A percentile compares a stretch with the other conserved stretches of the same genome.
Evolutionary conservation across 2,888 invertebrate species (phyloP).

Genomic region (Hirtodrosophila histrioides): DNA sequence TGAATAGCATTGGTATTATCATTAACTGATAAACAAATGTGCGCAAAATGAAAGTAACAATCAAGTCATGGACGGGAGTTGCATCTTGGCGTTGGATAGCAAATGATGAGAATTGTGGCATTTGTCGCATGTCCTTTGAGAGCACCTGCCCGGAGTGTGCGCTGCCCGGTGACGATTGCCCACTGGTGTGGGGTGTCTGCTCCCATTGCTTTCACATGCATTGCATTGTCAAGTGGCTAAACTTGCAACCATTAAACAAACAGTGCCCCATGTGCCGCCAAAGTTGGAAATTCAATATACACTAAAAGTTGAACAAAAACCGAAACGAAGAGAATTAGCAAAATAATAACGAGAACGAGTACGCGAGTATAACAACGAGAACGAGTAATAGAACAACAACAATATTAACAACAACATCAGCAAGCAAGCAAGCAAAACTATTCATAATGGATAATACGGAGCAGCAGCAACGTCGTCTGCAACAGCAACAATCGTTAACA

Average conservation of each 20-base stretch:
- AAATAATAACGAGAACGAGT: slow-evolving; percentile 30
- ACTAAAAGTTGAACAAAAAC: slow-evolving; percentile 83
- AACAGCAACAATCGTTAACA: slow-evolving; percentile 56
- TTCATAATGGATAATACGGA: slow-evolving; percentile 70
- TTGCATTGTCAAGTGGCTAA: slow-evolving; percentile 99
- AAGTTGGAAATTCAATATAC: slow-evolving; percentile 98
- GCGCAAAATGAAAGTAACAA: slow-evolving; percentile 84
- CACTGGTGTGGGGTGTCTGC: slow-evolving; percentile 98
- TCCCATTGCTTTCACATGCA: slow-evolving; percentile 99
- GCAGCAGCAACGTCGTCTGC: slow-evolving; percentile 37
- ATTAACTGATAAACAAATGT: slow-evolving; percentile 61
- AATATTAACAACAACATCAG: slow-evolving; percentile 11
- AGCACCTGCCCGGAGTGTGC: slow-evolving; percentile 99
- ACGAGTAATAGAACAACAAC: slow-evolving; percentile 17
- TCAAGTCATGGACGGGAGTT: slow-evolving; percentile 92
- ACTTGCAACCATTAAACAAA: slow-evolving; percentile 94
- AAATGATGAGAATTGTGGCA: slow-evolving; percentile 99
- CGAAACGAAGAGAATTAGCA: slow-evolving; percentile 12
- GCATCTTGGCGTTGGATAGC: slow-evolving; percentile 99
- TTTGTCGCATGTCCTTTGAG: slow-evolving; percentile 99
- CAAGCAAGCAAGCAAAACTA: not conserved
- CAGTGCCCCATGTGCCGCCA: slow-evolving; percentile 99
- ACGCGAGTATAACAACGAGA: slow-evolving; percentile 10
- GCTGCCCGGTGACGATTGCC: slow-evolving; percentile 98
- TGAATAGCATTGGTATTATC: slow-evolving; percentile 30